Base-by-base conservation (phyloP, 2,888 invertebrate species). In the Polydrusus pterygomalis region DNA sequence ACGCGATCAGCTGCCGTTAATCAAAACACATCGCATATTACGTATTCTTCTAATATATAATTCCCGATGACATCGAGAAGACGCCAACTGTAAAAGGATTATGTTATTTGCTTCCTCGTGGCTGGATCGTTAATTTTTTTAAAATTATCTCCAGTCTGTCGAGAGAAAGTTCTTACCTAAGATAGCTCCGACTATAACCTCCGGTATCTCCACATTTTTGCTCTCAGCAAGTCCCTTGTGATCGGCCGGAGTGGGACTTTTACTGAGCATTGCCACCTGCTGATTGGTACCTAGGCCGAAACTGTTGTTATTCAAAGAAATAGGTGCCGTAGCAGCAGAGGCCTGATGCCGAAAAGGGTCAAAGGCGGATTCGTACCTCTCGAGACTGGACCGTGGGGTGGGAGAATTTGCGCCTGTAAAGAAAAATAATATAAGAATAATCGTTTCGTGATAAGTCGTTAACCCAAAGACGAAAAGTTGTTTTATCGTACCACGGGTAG, bases 181-280 rank as follows among this genome's bases (percentile, higher is more conserved):
- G 86, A 99, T 97, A 87, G 97, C 98, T 86, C 98, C 98, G 87
- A 98, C 97, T 89, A 98, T 97, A 89, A 95, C 93, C 91, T 97
- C 96, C 77, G 97, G 94, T 88, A 98, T 97, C 92, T 98, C 97
- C 87, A 97, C 94, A 90, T 96, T 96, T 91, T 95, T 95, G 86
- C 93, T 91, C 89, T 96, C 95, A 90, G 95, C 95, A 88, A 91
- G 91, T 54, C 83, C 84, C 84, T 88, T 89, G 85, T 91, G 90
- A 89, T 94, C 95, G 81, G 93, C 94, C 81, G 95, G 95, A 87
- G 94, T 94, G 81, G 93, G 93, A 88, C 94, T 94, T 91, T 95
- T 95, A 90, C 93, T 93, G 83, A 94, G 90, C 89, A 94, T 91
- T 87, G 94, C 90, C 87, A 91, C 90, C 87, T 91, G 92, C 87